phyloP scores from a whole-genome alignment of 2,888 invertebrate species.

The Masnerella sp. region DNA sequence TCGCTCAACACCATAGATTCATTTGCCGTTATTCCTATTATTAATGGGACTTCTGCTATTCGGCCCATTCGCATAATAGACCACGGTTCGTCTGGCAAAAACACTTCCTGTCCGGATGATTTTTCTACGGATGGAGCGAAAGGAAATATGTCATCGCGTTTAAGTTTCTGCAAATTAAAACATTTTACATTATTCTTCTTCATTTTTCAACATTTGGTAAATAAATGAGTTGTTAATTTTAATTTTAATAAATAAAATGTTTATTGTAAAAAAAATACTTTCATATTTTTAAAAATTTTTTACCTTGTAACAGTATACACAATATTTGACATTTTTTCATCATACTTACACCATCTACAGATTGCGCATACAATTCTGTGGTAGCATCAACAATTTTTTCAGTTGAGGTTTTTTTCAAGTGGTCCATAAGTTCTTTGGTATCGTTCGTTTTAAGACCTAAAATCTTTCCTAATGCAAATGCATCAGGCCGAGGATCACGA shows the following conservation, averaged over 20 bases:
- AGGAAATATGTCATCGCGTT: conserved; percentile 45
- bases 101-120: conserved; percentile 70
- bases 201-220: too few species aligned
- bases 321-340: too few species aligned
- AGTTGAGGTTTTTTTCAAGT: conserved; percentile 60
- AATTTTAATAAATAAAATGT: too few species aligned
- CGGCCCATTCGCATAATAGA: conserved; percentile 67
- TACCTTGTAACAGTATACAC: too few species aligned
- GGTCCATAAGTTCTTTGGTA: conserved; percentile 65
- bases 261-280: too few species aligned
- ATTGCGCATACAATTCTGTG: conserved; percentile 10
- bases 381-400: conserved; percentile 61
- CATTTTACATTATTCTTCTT: too few species aligned
- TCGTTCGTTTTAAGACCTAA: conserved; percentile 69
- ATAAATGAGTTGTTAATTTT: too few species aligned
- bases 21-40: conserved; percentile 66
- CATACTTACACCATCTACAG: not conserved
- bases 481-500: conserved; percentile 64
- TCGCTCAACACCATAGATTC: conserved; percentile 60
- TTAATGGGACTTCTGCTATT: conserved; percentile 70
- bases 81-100: conserved; percentile 72
- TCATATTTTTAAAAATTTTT: too few species aligned
- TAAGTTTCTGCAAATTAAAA: conserved; percentile 11
- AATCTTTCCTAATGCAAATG: conserved; percentile 69
- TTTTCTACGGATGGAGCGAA: conserved; percentile 70